Evolutionary conservation across 30 jellyfish, hydroid and myxozoan species (phyloP), one percentile per base, ranked within the genome.

Genomic region (Aurelia coerulea): DNA sequence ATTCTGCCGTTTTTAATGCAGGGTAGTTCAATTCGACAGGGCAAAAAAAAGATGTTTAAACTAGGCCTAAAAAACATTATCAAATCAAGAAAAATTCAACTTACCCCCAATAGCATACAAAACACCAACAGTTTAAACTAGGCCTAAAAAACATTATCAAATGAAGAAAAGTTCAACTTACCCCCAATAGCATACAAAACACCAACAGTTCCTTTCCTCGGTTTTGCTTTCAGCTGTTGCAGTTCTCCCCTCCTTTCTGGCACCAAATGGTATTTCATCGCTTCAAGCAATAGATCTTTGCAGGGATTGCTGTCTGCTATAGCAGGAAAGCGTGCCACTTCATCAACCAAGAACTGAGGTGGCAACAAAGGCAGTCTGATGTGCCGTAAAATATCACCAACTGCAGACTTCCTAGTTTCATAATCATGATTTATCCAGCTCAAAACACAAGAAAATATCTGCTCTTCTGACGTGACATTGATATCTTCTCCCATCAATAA

Each of bases 201-300:
- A 65, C 98, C 98, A 74, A 92, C 94, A 5, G 98, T 92, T 18
- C 98, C 98, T 75, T 92, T 92, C 39, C 98, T 81, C 11, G 98
- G 97, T 63, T 80, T 79, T 34, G 86, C 82, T 16, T 66, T 79
- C 75, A 86, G 85, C 18, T 53, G 42, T 73, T 75, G 72, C 42
- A 80, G 51, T 53, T 86, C 91, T 41, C 77, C 79, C 65, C 92
- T 67, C 50, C 78, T 71, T 62, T 91, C 98, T 49, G 98, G 98
- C 13, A 92, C 72, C 54, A 92, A 76, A 76, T 87, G 98, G 70
- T 80, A 86, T 65, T 92, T 92, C 95, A 92, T 71, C 41, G 97
- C 92, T 58, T 92, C 98, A 56, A 92, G 42, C 8, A 92, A 88
- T 67, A 92, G 68, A 84, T 92, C 98, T 81, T 92, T 92, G 79